Evolutionary conservation across 2,888 invertebrate species (phyloP).

Genomic region (Azorinus chamasolen): DNA sequence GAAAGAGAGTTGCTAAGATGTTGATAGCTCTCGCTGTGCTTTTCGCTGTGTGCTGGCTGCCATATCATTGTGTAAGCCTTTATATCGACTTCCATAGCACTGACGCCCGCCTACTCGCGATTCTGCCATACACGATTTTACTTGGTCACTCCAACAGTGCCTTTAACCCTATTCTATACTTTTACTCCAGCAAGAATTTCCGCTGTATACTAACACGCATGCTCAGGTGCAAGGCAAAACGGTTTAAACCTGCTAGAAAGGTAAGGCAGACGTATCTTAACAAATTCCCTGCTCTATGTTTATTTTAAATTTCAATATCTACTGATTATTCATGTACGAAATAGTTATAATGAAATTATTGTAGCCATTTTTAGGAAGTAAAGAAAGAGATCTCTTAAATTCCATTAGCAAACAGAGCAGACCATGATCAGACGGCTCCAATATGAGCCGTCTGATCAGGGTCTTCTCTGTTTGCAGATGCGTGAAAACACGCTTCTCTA

Average conservation of each 20-base stretch:
- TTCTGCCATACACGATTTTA: constrained; percentile 90
- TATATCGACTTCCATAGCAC: constrained; percentile 88
- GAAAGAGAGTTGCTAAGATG: constrained; percentile 92
- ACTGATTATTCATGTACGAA: too few relatives aligned
- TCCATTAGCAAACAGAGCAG: too few relatives aligned
- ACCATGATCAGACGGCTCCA: too few relatives aligned
- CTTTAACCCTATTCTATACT: constrained; percentile 92
- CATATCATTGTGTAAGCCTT: constrained; percentile 91
- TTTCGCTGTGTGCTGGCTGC: constrained; percentile 93
- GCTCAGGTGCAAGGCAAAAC: constrained; percentile 65
- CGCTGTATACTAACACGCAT: constrained; percentile 88
- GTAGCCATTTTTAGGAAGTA: too few relatives aligned
- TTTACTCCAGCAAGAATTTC: constrained; percentile 92
- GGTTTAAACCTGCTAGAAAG: constrained; percentile 52
- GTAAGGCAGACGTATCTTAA: too few relatives aligned
- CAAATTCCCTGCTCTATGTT: too few relatives aligned
- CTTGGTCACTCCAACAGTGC: constrained; percentile 93
- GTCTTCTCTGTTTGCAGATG: too few relatives aligned
- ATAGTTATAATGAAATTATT: too few relatives aligned
- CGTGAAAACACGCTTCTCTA: too few relatives aligned
- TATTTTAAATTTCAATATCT: too few relatives aligned
- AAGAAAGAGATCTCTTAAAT: too few relatives aligned
- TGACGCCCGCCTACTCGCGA: constrained; percentile 83
- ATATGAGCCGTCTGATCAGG: too few relatives aligned
- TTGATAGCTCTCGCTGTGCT: constrained; percentile 91